Conservation (phyloP, 2,797 vertebrate genomes). For the Falco cherrug region DNA sequence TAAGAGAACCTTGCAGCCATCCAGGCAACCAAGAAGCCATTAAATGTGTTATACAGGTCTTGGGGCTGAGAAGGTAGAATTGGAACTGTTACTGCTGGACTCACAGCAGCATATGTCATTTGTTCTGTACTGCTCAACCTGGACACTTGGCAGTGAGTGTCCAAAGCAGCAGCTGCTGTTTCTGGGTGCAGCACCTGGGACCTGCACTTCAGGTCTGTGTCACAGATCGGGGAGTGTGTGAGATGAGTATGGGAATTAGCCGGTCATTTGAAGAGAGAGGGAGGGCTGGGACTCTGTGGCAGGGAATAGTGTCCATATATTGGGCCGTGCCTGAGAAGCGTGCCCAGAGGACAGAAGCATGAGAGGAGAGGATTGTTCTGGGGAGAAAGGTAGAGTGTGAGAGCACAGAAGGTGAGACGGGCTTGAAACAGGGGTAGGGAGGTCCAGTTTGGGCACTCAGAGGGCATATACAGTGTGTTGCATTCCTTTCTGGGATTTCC, state of each 20-base stretch:
- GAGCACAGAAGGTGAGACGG: neutral
- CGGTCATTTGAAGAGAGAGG: neutral
- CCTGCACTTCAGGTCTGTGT: neutral
- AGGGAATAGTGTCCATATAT: neutral
- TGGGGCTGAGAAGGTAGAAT: neutral
- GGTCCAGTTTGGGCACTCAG: neutral
- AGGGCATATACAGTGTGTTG: neutral
- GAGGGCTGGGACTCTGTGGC: neutral
- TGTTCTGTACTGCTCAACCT: fast-evolving
- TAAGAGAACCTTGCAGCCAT: neutral
- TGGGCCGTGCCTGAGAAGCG: neutral
- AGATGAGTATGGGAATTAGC: neutral
- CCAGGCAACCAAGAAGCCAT: neutral
- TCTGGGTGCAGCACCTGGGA: neutral
- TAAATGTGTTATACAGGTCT: neutral
- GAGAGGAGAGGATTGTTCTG: neutral
- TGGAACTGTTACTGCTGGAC: no score
- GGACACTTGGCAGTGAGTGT: neutral
- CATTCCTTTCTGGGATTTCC: neutral
- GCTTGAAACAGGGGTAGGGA: neutral
- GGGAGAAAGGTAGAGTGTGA: neutral
- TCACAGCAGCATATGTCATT: fast-evolving
- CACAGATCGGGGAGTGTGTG: neutral
- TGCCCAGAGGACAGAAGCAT: neutral
- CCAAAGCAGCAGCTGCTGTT: neutral